These are phyloP conservation scores for Lithobius niger DNA, from an alignment of 1,140 invertebrate genomes.

Conservation along the genomic window DNA sequence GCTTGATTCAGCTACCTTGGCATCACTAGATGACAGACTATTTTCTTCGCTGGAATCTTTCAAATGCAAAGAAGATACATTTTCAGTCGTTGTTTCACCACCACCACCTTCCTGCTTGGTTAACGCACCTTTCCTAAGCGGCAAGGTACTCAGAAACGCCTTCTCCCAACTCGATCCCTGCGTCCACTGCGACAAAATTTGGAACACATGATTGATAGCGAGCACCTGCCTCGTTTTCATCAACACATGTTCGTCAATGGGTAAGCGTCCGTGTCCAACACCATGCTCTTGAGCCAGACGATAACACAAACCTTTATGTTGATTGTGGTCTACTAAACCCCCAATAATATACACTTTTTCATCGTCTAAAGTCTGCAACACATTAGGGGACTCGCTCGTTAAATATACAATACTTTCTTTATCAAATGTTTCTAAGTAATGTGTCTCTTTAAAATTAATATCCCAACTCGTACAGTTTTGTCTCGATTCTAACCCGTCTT, in stretches of 20 bases:
- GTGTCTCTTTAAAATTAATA: constrained; percentile 53
- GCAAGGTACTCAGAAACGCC: constrained; percentile 63
- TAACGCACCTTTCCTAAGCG: constrained; percentile 55
- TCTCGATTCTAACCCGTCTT: constrained; percentile 54
- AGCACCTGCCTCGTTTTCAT: constrained; percentile 90
- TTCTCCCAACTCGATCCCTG: constrained; percentile 72
- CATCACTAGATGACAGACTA: no score
- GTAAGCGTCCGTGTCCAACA: constrained; percentile 69
- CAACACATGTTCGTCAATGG: constrained; percentile 75
- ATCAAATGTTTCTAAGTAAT: constrained; percentile 53
- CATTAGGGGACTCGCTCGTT: constrained; percentile 84
- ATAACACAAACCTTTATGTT: constrained; percentile 81
- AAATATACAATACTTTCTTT: constrained; percentile 77
- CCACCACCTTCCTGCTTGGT: constrained; percentile 20
- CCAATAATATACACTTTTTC: constrained; percentile 85
- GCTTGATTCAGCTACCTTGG: no score
- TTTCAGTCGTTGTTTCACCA: no score
- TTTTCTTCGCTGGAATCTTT: no score
- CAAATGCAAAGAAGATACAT: no score
- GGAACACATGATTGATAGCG: constrained; percentile 93
- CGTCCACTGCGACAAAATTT: constrained; percentile 65
- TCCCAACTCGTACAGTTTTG: constrained; percentile 91
- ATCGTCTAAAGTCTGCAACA: constrained; percentile 59
- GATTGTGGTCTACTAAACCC: constrained; percentile 93
- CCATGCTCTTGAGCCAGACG: constrained; percentile 61